phyloP scores from a whole-genome alignment of 2,888 invertebrate species.

The Mayetiola destructor region DNA sequence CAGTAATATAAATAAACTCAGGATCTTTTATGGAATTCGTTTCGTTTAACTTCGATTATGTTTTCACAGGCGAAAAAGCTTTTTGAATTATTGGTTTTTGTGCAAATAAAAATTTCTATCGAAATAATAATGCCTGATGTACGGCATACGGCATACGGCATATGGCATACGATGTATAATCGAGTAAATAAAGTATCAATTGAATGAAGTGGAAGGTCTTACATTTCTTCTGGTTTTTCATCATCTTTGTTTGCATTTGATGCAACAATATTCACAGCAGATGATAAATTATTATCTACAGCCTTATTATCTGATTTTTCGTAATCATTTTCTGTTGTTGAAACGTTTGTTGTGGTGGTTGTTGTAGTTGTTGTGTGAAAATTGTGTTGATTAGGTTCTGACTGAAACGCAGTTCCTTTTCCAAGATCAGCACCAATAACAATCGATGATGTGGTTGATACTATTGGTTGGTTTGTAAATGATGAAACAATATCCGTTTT shows the following conservation, averaged over 20 bases:
- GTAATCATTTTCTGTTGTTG: conserved; percentile 1
- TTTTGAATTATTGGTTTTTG: conserved; percentile 12
- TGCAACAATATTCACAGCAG: conserved; percentile 9
- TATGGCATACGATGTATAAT: too few species aligned
- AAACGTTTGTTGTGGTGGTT: not conserved
- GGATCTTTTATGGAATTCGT: too few species aligned
- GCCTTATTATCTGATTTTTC: conserved; percentile 6
- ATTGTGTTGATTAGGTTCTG: not conserved
- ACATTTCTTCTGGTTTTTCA: not conserved
- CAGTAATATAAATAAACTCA: too few species aligned
- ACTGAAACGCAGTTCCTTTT: not conserved
- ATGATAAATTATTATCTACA: conserved; percentile 9
- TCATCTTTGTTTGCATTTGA: conserved; percentile 11
- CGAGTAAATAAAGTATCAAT: too few species aligned
- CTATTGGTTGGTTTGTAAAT: conserved; percentile 3
- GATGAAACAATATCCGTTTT: conserved; percentile 22
- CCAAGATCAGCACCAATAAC: not conserved
- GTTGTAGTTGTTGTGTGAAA: not conserved
- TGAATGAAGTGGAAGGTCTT: not conserved
- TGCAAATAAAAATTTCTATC: conserved; percentile 7
- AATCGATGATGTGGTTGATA: not conserved
- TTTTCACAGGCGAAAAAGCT: conserved; percentile 1
- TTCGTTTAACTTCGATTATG: conserved; percentile 7
- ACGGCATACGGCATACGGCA: too few species aligned
- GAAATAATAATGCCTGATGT: too few species aligned